Base-by-base conservation (phyloP, 2,797 vertebrate genomes). In the Macropus fuliginosus region DNA sequence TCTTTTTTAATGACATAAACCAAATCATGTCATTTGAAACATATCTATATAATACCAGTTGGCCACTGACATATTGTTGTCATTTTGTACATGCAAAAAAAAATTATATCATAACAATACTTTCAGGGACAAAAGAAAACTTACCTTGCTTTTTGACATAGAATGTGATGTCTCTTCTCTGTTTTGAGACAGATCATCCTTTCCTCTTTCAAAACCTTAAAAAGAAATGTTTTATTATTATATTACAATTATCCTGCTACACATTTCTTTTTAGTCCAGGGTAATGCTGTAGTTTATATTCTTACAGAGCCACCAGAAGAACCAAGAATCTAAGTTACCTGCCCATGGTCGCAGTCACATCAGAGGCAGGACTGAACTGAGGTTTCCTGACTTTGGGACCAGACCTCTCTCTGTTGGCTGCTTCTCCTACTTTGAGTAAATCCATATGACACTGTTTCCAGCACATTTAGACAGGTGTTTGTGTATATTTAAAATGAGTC, bases 71-170 rank as follows among this genome's bases (percentile, higher is more conserved):
- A 96, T 96, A 62, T 31, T 92, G 90, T 18, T 27, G 1, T 91
- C 14, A 95, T 92, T 52, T 94, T 92, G 95, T 95, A 96, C 81
- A 93, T 54, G 54, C 21, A 93, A n/a, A 66, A 95, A 95, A 94
- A 97, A 97, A 81, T 81, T 81, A 27, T 56, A 14, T 24, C 31
- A 92, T 74, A 55, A 93, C 94, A 16, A 93, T 34, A 55, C 62
- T 93, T 87, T 74, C 96, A 56, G 16, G 91, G 8, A 93, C 29
- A 29, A 11, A 34, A 93, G 90, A 95, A 95, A 56, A 34, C 96
- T 98, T 99, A 99, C 99, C 99, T 99, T 99, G 99, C 99, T 99
- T 98, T 99, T 99, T 92, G 99, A 99, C 98, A 99, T 99, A 95
- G 99, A 99, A 97, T 99, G 99, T 21, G 98, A 96, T 6, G 99